These are phyloP conservation scores for Mythimna vitellina DNA, from an alignment of 2,888 invertebrate species.

Conservation along the genomic window DNA sequence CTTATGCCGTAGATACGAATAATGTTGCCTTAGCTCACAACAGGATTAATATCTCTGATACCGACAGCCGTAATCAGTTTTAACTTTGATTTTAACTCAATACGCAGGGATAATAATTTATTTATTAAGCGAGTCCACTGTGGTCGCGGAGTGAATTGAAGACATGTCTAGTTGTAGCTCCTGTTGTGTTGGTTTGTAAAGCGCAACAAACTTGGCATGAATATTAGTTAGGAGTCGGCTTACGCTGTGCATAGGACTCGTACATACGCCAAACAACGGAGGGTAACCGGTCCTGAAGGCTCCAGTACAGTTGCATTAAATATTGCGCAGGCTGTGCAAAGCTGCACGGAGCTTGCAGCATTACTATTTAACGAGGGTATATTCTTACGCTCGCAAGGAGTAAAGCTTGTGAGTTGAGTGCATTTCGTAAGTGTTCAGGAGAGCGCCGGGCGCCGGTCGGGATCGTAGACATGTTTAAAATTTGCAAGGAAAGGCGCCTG, in stretches of 20 bases:
- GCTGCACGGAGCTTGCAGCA: slow-evolving; percentile 17
- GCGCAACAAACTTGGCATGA: neutral
- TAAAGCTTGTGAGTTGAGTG: slow-evolving; percentile 49
- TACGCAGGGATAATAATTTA: neutral
- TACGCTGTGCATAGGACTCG: neutral
- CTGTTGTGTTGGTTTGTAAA: neutral
- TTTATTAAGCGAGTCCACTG: neutral
- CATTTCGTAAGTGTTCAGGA: slow-evolving; percentile 53
- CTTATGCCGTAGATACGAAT: neutral
- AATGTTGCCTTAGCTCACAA: neutral
- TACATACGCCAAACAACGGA: neutral
- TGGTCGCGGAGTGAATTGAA: neutral
- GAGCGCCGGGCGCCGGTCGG: neutral
- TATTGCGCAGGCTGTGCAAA: slow-evolving; percentile 31
- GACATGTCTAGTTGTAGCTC: neutral
- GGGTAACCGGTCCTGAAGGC: slow-evolving; percentile 28
- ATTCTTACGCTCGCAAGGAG: slow-evolving; percentile 31
- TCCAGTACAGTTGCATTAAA: slow-evolving; percentile 26
- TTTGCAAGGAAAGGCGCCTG: slow-evolving; percentile 36
- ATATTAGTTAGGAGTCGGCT: neutral
- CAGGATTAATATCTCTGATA: neutral
- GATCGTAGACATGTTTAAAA: slow-evolving; percentile 45
- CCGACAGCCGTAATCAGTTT: neutral
- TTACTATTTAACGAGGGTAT: slow-evolving; percentile 37
- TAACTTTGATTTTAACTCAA: slow-evolving; percentile 5